Evolutionary conservation across 2,888 invertebrate genomes (phyloP), one percentile per base, ranked within the genome.

Genomic region (Erebia epiphron): DNA sequence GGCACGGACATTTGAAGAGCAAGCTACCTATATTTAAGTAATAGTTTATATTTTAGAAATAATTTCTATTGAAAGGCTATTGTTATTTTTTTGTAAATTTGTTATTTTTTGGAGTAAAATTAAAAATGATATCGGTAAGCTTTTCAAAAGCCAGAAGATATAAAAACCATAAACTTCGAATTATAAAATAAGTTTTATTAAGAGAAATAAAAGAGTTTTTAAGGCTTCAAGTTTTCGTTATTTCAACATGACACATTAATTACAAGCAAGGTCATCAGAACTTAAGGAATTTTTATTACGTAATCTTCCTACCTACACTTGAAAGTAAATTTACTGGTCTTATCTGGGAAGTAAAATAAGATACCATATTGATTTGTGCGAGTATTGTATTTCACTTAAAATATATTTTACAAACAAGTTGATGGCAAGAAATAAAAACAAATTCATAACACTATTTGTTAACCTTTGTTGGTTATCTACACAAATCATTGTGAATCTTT

Each of bases 361-460:
- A 72, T 50, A 62, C 67, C 50, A 57, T n/a, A 41, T 52, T 60
- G 64, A 72, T 62, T 70, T 74, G 72, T 74, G 74, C 74, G 74
- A 74, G 74, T 72, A 74, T 74, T 74, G 68, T 72, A 70, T 74
- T 72, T 54, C 52, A 66, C 50, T 69, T 67, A 67, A 54, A 43
- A 72, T 67, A 74, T 74, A 70, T 74, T 68, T 74, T 72, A 74
- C 61, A 68, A 50, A 68, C 43, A 57, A 54, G 21, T 66, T 57
- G 49, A 74, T 72, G 74, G 74, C 72, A 74, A 74, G 74, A 74
- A 54, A 60, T 68, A 62, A 62, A 35, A 68, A 46, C 58, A 43
- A n/a, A 43, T 14, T 49, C 49, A 21, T 54, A 46, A 58, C 62
- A 50, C 61, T 62, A 68, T 57, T 18, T 16, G 61, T 58, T 65